phyloP scores from a whole-genome alignment of 1,140 invertebrate genomes.

The Campodea augens region DNA sequence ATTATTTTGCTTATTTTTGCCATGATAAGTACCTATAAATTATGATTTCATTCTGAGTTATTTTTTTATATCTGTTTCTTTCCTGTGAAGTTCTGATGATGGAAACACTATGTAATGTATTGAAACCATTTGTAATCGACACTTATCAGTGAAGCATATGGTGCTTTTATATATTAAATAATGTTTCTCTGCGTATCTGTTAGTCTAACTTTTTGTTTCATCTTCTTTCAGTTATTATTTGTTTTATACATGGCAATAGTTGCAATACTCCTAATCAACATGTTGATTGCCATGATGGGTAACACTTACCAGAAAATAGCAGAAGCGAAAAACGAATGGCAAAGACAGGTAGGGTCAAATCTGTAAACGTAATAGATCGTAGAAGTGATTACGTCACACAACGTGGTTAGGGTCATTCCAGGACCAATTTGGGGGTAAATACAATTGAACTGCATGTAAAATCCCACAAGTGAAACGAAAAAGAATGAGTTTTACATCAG shows the following conservation, averaged over 20 bases:
- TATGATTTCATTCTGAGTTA: too few relatives aligned
- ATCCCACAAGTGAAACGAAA: too few relatives aligned
- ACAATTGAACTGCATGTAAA: too few relatives aligned
- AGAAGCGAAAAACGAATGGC: constrained; percentile 94
- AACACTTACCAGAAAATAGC: constrained; percentile 97
- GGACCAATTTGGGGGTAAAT: too few relatives aligned
- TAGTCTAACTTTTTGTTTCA: constrained; percentile 1
- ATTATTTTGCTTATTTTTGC: too few relatives aligned
- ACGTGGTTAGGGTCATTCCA: too few relatives aligned
- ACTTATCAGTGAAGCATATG: neutral
- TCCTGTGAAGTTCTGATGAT: too few relatives aligned
- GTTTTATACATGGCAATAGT: constrained; percentile 93
- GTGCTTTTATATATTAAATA: constrained; percentile 5
- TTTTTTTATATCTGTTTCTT: too few relatives aligned
- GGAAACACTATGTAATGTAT: too few relatives aligned
- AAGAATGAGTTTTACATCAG: too few relatives aligned
- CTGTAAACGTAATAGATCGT: neutral
- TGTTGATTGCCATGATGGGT: constrained; percentile 99
- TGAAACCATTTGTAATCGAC: neutral
- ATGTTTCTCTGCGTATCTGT: neutral
- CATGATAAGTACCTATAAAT: too few relatives aligned
- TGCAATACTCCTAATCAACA: constrained; percentile 85
- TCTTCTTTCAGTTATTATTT: constrained; percentile 54
- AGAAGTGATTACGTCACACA: too few relatives aligned
- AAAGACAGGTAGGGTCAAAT: constrained; percentile 54